Evolutionary conservation across 2,113 vertebrate species (phyloP).

Genomic region (Embiotoca jacksoni): DNA sequence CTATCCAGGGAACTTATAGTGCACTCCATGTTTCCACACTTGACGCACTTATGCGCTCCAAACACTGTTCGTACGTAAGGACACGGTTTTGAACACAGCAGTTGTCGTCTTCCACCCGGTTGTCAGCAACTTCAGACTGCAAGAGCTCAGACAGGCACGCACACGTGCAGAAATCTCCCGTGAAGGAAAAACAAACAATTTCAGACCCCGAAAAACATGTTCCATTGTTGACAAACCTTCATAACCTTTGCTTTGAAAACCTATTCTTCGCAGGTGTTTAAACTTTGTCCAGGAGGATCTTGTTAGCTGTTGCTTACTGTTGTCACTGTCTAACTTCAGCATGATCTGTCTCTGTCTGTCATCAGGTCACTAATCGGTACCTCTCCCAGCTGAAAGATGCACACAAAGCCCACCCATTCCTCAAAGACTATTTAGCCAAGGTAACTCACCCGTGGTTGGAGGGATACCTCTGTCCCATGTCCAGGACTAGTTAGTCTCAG

Average conservation of each 20-base stretch:
- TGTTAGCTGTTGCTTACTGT: not conserved
- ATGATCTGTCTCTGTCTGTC: constrained; percentile 17
- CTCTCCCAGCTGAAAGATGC: constrained; percentile 96
- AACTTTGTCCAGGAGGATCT: not conserved
- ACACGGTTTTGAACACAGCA: no score
- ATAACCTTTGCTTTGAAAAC: not conserved
- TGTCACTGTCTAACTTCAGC: not conserved
- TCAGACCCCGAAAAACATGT: not conserved
- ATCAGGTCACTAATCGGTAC: constrained; percentile 95
- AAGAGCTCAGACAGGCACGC: not conserved
- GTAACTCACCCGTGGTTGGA: constrained; percentile 69
- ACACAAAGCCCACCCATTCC: constrained; percentile 92
- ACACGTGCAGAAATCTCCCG: not conserved
- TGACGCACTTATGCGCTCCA: no score
- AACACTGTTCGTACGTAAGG: no score
- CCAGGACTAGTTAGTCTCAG: not conserved
- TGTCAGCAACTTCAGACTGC: not conserved
- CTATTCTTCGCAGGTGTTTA: not conserved
- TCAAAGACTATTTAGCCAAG: constrained; percentile 95
- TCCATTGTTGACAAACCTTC: not conserved
- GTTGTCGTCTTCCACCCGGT: not conserved
- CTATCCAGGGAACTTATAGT: no score
- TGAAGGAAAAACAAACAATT: not conserved
- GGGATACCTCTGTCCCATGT: not conserved
- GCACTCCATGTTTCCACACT: no score